Base-by-base conservation (phyloP, 1,140 invertebrate species). In the Oryzaephilus surinamensis region DNA sequence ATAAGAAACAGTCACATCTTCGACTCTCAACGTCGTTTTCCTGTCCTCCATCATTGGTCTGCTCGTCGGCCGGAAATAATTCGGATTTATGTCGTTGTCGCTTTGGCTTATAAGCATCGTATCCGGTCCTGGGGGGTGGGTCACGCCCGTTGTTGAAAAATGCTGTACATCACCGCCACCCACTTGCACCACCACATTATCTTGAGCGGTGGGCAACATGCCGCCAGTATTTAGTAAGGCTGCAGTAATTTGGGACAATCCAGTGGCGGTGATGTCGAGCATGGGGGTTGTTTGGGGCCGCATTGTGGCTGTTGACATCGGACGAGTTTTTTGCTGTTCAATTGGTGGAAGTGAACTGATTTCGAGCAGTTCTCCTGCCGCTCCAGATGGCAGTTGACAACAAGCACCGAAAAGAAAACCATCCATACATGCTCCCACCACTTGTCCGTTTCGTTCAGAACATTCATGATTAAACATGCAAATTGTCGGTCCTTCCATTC, bases 391-490 rank as follows among this genome's bases (percentile, higher is more conserved):
- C 8, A 82, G 59, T 52, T 81, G 78, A 51, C 89, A 94, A 58
- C 89, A 94, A 3, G 87, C 84, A 4, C 89, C 89, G 53, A 92
- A 92, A 3, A 93, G 70, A 55, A 93, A 90, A 1, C 84, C 85
- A 57, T 93, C 87, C 75, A 91, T 86, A 51, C 90, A 94, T 4
- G 88, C 78, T 0, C 86, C 85, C 0, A 92, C 81, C 0, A 92
- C 84, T 54, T 81, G 74, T 2, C 90, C 89, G 6, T 77, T 77
- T 41, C 82, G 66, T 37, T 81, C 76, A 6, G 72, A 71, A 60
- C 90, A 94, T 58, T 94, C 86, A 54, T 90, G 87, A 62, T 91
- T 91, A 65, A 93, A 94, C 85, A 93, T 92, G 62, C 90, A 94
- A 51, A 89, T 78, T n/a, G 73, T 74, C n/a, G 77, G 78, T 0